Percentiles rank a stretch among this genome's conserved stretches.
Conservation (phyloP, 2,797 vertebrate species). For the Myotis vivesi region DNA sequence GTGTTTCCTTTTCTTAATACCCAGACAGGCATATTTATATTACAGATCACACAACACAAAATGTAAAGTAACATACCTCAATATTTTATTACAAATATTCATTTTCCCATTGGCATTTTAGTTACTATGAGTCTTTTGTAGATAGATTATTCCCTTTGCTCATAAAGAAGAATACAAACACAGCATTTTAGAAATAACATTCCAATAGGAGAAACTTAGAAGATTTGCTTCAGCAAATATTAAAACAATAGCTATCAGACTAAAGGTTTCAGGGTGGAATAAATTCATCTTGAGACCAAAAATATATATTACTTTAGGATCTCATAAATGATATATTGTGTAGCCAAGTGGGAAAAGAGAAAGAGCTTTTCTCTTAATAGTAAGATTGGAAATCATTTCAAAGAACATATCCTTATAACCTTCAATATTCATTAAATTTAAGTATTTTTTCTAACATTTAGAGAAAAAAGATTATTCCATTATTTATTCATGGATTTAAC, state of each 20-base stretch:
- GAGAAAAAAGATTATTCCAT: neutral
- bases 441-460: neutral
- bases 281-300: neutral
- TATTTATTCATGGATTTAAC: neutral
- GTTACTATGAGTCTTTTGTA: slow-evolving; percentile 45
- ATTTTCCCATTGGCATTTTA: slow-evolving; percentile 38
- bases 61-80: slow-evolving; percentile 2
- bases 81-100: slow-evolving; percentile 62
- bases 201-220: neutral
- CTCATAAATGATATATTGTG: slow-evolving; percentile 9
- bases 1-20: slow-evolving; percentile 7
- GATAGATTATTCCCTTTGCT: slow-evolving; percentile 46
- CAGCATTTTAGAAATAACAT: neutral
- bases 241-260: neutral
- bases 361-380: neutral
- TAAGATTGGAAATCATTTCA: neutral
- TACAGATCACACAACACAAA: slow-evolving; percentile 40
- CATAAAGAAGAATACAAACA: slow-evolving; percentile 62
- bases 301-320: neutral
- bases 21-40: slow-evolving; percentile 35
- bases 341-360: neutral
- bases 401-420: neutral
- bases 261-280: neutral
- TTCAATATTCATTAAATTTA: neutral
- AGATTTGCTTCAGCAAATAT: slow-evolving; percentile 52